Evolutionary conservation across 2,797 vertebrate species (phyloP).

Genomic region (Cryptoblepharus egeriae): DNA sequence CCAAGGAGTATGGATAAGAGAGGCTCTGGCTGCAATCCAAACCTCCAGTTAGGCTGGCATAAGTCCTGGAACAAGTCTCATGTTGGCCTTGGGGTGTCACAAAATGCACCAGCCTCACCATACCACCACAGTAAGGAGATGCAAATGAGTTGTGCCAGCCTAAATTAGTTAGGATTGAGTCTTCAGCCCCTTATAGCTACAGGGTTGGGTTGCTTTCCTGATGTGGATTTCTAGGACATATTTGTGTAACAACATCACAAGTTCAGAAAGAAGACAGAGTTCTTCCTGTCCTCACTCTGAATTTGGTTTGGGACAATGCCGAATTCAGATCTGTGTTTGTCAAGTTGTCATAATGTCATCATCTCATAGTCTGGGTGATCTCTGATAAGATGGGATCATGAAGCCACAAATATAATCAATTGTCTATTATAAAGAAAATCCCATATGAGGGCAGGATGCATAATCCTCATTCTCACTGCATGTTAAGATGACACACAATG

Average conservation of each 20-base stretch:
- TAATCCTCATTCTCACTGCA: not conserved
- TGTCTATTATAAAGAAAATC: not conserved
- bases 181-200: too few relatives aligned
- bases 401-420: not conserved
- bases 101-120: too few relatives aligned
- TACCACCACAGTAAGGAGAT: too few relatives aligned
- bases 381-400: not conserved
- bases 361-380: not conserved
- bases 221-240: not conserved
- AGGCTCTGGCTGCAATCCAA: too few relatives aligned
- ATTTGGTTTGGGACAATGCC: not conserved
- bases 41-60: too few relatives aligned
- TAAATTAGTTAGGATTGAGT: too few relatives aligned
- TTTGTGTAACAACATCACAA: not conserved
- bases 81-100: too few relatives aligned
- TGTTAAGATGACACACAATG: too few relatives aligned
- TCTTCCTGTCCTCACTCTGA: not conserved
- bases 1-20: not conserved
- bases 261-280: not conserved
- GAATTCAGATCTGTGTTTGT: not conserved
- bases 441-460: too few relatives aligned
- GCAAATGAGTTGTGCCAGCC: too few relatives aligned
- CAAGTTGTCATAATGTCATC: not conserved
- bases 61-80: too few relatives aligned
- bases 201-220: not conserved